A percentile compares a stretch with the other conserved stretches of the same genome.
Evolutionary conservation across 1,140 invertebrate genomes (phyloP).

Genomic region (Pseudomyrmex flavicornis): DNA sequence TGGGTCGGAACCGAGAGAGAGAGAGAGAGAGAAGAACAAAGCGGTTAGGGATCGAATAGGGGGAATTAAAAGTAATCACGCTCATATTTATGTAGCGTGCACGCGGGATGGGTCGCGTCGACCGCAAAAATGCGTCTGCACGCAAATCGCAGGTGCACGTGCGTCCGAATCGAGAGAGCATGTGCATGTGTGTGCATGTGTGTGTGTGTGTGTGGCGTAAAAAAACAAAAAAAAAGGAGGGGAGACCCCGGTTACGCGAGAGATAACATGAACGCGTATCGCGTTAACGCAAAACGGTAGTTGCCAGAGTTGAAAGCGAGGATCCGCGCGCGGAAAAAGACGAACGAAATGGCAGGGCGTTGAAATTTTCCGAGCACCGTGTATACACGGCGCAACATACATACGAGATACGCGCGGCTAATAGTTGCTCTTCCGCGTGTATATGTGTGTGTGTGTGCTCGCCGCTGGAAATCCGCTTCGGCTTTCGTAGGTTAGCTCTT

Average conservation of each 20-base stretch:
- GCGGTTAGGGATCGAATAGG: constrained; percentile 68
- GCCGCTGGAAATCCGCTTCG: constrained; percentile 64
- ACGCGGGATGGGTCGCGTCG: constrained; percentile 71
- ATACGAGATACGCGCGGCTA: constrained; percentile 65
- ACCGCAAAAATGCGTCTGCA: constrained; percentile 81
- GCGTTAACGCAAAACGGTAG: constrained; percentile 14
- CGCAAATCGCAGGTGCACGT: constrained; percentile 64
- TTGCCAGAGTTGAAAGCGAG: not conserved
- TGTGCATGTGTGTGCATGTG: no score
- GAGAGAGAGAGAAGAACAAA: not conserved
- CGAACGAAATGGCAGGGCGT: constrained; percentile 33
- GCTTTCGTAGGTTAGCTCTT: constrained; percentile 48
- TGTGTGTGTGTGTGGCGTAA: not conserved
- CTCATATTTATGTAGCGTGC: constrained; percentile 79
- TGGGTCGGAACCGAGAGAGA: no score
- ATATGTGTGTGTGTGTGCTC: not conserved
- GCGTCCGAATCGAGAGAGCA: constrained; percentile 44
- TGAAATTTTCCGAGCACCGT: constrained; percentile 64
- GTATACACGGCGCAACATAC: constrained; percentile 49
- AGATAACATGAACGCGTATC: not conserved
- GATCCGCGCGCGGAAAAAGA: not conserved
- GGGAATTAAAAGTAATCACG: constrained; percentile 84
- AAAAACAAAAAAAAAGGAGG: constrained; percentile 16
- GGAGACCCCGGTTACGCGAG: constrained; percentile 44
- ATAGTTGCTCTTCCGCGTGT: constrained; percentile 62